Evolutionary conservation across 2,113 vertebrate genomes (phyloP), one percentile per base, ranked within the genome.

Genomic region (Ascaphus truei): DNA sequence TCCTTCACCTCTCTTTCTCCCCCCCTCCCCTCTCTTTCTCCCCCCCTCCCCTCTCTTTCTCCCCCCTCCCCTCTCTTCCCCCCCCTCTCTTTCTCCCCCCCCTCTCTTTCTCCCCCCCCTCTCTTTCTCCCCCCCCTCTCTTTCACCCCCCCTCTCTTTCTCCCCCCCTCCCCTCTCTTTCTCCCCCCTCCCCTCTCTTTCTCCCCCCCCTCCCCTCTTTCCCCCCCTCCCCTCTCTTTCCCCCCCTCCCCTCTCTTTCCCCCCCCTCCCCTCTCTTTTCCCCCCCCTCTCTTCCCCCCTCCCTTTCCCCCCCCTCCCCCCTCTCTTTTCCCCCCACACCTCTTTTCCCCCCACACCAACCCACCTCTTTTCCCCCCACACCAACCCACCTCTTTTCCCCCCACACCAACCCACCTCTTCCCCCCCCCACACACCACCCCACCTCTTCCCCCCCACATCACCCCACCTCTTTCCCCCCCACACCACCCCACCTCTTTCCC

Each of bases 41-140:
- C n/a, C n/a, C 4, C 11, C 22, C 11, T 13, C 20, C 11, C 9
- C 53, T 53, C 3, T 26, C 0, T 0, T 0, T 30, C 61, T 48
- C 9, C 65, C 61, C 15, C 2, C 37, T 22, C 34, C 2, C 43
- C 3, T n/a, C 0, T 0, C 3, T 1, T 20, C 31, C 10, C 4
- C 3, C 72, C 13, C 0, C 5, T 6, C 30, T 0, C 8, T 4
- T 47, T 0, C 1, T 25, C 64, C 67, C 34, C 10, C 9, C 13
- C 2, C 37, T 0, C 39, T 5, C 12, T 62, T 0, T 0, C 75
- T 73, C 66, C 57, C 1, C 1, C 0, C 18, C 13, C 0, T 4
- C 1, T 11, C 4, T 10, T 48, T 25, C 2, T 69, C 5, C 3
- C 0, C 0, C 0, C 48, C 39, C 6, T 33, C n/a, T 5, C n/a